A percentile compares a stretch with the other conserved stretches of the same genome.
These are phyloP conservation scores for Ditylenchus dipsaci DNA, from an alignment of 1,140 invertebrate genomes.

Conservation along the genomic window DNA sequence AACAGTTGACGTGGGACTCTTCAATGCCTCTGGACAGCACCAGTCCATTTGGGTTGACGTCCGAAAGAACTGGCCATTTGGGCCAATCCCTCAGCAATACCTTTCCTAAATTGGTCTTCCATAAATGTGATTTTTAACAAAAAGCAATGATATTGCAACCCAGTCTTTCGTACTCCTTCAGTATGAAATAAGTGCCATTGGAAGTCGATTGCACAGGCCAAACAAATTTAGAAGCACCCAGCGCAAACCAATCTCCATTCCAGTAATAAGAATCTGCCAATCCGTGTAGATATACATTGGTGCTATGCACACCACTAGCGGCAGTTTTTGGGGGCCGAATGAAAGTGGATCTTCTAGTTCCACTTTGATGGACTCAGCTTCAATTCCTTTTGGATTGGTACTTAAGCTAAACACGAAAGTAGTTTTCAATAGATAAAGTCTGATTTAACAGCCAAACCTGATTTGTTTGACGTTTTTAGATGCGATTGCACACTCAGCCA, in stretches of 20 bases:
- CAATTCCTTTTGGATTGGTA: not conserved
- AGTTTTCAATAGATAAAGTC: slow-evolving; percentile 1
- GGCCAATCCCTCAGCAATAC: slow-evolving; percentile 54
- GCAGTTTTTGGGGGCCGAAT: slow-evolving; percentile 38
- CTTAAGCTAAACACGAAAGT: too few relatives aligned
- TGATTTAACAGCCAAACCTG: slow-evolving; percentile 8
- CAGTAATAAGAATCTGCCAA: slow-evolving; percentile 56
- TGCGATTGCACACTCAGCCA: slow-evolving; percentile 53
- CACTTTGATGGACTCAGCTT: slow-evolving; percentile 15
- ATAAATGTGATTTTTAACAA: too few relatives aligned
- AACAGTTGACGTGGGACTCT: slow-evolving; percentile 55
- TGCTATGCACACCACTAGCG: slow-evolving; percentile 54
- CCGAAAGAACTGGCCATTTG: slow-evolving; percentile 58
- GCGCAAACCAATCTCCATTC: slow-evolving; percentile 54
- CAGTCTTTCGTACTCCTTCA: slow-evolving; percentile 48
- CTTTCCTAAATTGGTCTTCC: slow-evolving; percentile 36
- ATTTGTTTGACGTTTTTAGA: slow-evolving; percentile 17
- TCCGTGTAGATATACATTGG: slow-evolving; percentile 58
- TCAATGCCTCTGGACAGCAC: slow-evolving; percentile 56
- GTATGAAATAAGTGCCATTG: slow-evolving; percentile 41
- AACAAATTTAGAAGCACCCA: slow-evolving; percentile 56
- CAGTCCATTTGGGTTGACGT: slow-evolving; percentile 55
- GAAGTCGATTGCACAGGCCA: slow-evolving; percentile 57
- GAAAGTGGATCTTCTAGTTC: slow-evolving; percentile 39
- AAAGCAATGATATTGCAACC: slow-evolving; percentile 29